A percentile compares a stretch with the other conserved stretches of the same genome.
These are phyloP conservation scores for Teleogryllus oceanicus DNA, from an alignment of 2,888 invertebrate genomes.

Conservation along the genomic window DNA sequence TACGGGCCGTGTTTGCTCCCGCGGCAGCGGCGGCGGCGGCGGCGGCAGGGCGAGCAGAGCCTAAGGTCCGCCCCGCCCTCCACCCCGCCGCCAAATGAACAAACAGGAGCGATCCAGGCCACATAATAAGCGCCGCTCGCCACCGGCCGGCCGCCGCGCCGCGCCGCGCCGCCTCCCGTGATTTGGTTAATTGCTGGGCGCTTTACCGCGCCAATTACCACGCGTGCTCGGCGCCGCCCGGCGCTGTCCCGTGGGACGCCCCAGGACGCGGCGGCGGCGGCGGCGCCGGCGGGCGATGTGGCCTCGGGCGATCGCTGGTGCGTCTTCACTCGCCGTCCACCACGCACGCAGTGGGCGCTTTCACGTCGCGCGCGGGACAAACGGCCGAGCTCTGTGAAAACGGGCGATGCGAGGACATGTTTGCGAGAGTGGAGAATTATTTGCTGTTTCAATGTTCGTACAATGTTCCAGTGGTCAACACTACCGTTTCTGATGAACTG, in stretches of 20 bases:
- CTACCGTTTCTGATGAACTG: too few relatives aligned
- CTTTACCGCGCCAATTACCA: constrained; percentile 12
- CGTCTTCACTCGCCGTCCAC: not conserved
- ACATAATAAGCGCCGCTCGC: not conserved
- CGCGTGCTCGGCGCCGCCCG: not conserved
- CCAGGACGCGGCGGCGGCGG: not conserved
- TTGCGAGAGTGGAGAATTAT: too few relatives aligned
- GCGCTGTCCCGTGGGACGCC: not conserved
- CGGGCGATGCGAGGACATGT: not conserved
- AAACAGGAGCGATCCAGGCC: not conserved
- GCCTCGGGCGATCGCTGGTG: not conserved
- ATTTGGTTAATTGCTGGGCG: not conserved
- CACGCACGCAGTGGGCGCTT: not conserved
- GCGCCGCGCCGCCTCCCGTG: not conserved
- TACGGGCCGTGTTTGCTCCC: too few relatives aligned
- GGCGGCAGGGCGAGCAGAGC: too few relatives aligned
- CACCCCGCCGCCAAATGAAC: not conserved
- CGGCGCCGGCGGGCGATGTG: not conserved
- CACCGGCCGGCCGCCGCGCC: not conserved
- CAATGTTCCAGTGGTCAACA: too few relatives aligned
- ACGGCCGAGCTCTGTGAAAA: not conserved
- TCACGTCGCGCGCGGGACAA: not conserved
- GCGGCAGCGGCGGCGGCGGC: too few relatives aligned
- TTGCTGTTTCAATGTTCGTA: too few relatives aligned
- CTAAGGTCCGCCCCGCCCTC: not conserved